These are phyloP conservation scores for Periophthalmus magnuspinnatus DNA, from an alignment of 2,797 vertebrate genomes.

Conservation along the genomic window DNA sequence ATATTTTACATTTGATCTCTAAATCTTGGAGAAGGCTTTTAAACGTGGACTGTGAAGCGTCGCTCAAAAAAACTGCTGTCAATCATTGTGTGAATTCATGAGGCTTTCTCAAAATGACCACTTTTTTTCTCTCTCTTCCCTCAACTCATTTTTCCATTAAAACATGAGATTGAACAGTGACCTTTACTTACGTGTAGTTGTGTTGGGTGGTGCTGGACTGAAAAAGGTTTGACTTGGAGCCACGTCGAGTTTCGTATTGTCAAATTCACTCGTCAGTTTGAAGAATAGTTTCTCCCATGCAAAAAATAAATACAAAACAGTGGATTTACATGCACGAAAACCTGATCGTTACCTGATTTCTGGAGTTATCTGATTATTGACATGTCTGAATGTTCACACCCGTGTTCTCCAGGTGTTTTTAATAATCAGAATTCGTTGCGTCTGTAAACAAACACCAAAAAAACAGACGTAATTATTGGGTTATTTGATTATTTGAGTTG, in stretches of 20 bases:
- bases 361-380: too few species aligned
- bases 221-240: neutral
- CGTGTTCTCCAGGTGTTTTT: too few species aligned
- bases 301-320: too few species aligned
- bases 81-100: constrained; percentile 76
- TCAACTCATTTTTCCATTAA: constrained; percentile 73
- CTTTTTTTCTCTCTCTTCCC: constrained; percentile 66
- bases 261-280: neutral
- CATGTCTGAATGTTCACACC: too few species aligned
- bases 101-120: constrained; percentile 62
- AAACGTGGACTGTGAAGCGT: constrained; percentile 68
- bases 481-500: too few species aligned
- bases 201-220: constrained; percentile 15
- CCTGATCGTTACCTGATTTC: too few species aligned
- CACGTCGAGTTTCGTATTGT: too few species aligned
- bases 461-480: too few species aligned
- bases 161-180: constrained; percentile 72
- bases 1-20: neutral
- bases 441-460: too few species aligned
- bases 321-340: too few species aligned
- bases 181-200: constrained; percentile 44
- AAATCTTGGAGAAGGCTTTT: constrained; percentile 61
- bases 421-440: too few species aligned
- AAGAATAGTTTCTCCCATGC: too few species aligned
- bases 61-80: constrained; percentile 67